A percentile compares a stretch with the other conserved stretches of the same genome.
phyloP scores from a whole-genome alignment of 2,888 invertebrate species.

The Microplitis manilae region DNA sequence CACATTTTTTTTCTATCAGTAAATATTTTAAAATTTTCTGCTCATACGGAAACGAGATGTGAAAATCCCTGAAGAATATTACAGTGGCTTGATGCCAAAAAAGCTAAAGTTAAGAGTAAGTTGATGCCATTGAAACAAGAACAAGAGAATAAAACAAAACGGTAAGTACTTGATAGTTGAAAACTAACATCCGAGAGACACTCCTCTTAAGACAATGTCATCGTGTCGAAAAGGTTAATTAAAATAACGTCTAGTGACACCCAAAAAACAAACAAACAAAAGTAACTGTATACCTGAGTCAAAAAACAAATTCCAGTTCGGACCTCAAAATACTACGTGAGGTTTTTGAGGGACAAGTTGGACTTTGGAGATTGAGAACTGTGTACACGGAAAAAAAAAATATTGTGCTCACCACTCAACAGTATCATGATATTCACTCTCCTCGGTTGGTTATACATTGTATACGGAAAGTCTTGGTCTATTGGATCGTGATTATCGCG shows the following conservation, averaged over 20 bases:
- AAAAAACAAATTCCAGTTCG: too few relatives aligned
- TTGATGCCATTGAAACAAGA: slow-evolving; percentile 6
- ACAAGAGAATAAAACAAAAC: slow-evolving; percentile 5
- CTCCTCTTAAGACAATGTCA: background rate
- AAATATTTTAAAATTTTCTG: background rate
- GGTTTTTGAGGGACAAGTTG: too few relatives aligned
- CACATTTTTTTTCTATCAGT: background rate
- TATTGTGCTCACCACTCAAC: too few relatives aligned
- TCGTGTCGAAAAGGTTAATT: background rate
- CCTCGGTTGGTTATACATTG: too few relatives aligned
- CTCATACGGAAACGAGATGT: slow-evolving; percentile 3
- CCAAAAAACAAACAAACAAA: background rate
- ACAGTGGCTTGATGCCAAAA: slow-evolving; percentile 9
- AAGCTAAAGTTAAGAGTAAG: background rate
- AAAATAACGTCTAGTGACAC: background rate
- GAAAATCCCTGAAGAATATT: slow-evolving; percentile 6
- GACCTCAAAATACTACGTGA: too few relatives aligned
- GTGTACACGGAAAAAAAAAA: too few relatives aligned
- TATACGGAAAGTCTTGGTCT: too few relatives aligned
- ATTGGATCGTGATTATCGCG: too few relatives aligned
- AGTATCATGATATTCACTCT: too few relatives aligned
- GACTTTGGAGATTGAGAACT: too few relatives aligned
- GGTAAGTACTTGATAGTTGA: background rate
- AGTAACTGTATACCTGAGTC: too few relatives aligned
- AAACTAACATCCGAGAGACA: background rate